Percentiles rank a stretch among this genome's conserved stretches.
These are phyloP conservation scores for Tolmerus cingulatus DNA, from an alignment of 2,888 invertebrate species.

Conservation along the genomic window DNA sequence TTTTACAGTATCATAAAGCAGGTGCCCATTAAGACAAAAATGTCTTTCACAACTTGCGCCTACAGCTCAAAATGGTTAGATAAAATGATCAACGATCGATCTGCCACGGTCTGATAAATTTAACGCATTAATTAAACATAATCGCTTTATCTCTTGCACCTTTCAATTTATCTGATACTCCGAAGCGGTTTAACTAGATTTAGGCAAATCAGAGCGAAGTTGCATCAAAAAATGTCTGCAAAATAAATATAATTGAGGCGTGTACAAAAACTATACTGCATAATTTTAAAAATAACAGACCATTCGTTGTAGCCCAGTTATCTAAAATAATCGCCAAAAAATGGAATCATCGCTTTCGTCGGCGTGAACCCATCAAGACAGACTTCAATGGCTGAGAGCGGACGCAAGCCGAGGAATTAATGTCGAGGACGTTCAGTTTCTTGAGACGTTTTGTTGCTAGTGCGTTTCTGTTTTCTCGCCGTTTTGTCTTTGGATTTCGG, in stretches of 20 bases:
- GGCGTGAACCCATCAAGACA: neutral
- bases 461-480: neutral
- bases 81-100: neutral
- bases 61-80: neutral
- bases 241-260: neutral
- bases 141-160: neutral
- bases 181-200: neutral
- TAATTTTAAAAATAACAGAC: neutral
- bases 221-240: neutral
- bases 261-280: neutral
- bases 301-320: neutral
- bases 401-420: neutral
- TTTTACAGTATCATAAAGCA: neutral
- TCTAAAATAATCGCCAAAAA: neutral
- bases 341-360: neutral
- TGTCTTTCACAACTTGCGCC: neutral
- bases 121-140: neutral
- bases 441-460: conserved; percentile 5
- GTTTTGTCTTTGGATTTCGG: neutral
- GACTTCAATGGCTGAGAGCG: neutral
- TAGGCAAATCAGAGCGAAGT: neutral
- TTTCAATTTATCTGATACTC: neutral
- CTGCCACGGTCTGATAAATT: neutral
- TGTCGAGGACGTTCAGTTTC: conserved; percentile 41
- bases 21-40: neutral